Evolutionary conservation across 2,797 vertebrate species (phyloP).

Genomic region (Lutjanus campechanus): DNA sequence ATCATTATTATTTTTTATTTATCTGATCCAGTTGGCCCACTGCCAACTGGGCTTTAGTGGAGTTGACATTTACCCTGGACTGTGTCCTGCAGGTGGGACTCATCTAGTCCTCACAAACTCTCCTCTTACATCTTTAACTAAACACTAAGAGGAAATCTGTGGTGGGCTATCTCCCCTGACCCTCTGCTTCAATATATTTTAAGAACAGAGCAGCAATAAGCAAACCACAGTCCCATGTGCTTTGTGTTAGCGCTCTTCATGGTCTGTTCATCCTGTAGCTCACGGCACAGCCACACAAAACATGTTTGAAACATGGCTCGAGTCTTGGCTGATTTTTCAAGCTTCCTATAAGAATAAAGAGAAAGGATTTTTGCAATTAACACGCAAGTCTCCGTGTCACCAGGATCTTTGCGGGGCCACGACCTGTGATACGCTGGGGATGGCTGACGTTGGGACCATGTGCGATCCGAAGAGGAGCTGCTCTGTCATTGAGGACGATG

Average conservation of each 20-base stretch:
- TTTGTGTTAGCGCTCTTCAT: conserved; percentile 50
- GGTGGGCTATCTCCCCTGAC: conserved; percentile 25
- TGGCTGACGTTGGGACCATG: conserved; percentile 99
- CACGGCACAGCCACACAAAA: conserved; percentile 17
- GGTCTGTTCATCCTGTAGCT: conserved; percentile 36
- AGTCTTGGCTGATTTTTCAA: conserved; percentile 21
- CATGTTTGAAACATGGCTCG: not conserved
- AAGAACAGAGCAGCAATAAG: conserved; percentile 49
- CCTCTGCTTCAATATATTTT: conserved; percentile 39
- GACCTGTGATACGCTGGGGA: conserved; percentile 96
- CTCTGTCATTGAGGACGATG: conserved; percentile 97
- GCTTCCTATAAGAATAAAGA: not conserved
- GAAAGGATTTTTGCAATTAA: not conserved
- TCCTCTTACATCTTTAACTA: conserved; percentile 32
- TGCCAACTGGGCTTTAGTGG: not conserved
- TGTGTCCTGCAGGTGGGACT: conserved; percentile 38
- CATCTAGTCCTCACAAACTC: conserved; percentile 16
- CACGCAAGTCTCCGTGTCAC: conserved; percentile 29
- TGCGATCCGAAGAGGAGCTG: conserved; percentile 98
- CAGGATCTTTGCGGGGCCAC: conserved; percentile 96
- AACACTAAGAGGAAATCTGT: conserved; percentile 38
- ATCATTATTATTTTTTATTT: not conserved
- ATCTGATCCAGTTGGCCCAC: not conserved
- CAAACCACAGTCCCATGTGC: conserved; percentile 53
- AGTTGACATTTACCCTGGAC: not conserved